Base-by-base conservation (phyloP, 2,797 vertebrate genomes). In the Oreonectes daqikongensis region DNA sequence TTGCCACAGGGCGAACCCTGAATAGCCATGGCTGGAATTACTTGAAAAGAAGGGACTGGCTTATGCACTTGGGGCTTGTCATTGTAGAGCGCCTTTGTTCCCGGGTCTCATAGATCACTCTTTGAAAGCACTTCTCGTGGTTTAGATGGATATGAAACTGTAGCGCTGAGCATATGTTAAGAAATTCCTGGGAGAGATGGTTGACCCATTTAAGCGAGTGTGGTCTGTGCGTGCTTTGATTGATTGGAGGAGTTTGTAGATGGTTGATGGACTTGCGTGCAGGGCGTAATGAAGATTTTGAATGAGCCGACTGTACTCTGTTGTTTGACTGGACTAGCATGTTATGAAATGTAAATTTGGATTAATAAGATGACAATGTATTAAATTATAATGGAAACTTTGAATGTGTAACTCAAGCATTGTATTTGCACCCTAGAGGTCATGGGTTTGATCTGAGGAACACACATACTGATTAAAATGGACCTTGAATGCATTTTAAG, bases 1-100 rank as follows among this genome's bases (percentile, higher is more conserved):
- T 91, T 83, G 93, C 93, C 92, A 93, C 92, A 85, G 93, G 93
- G 93, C 92, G 92, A 91, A 93, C 90, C 88, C 90, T 92, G 91
- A 93, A 93, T 93, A 93, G 93, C 92, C 88, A 26, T 82, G 89
- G 86, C 88, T 91, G 92, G 90, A 92, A 90, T 91, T 88, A 92
- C 90, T 92, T 90, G 90, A 92, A 92, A 91, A 93, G 88, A 81
- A 83, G 87, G 61, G 55, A 85, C 89, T 85, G 87, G 87, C 86
- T 92, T 90, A 91, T 90, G 90, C 79, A 88, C 90, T 90, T 89
- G 87, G 88, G 89, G 88, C 88, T 91, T 92, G 92, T 93, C 93
- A 92, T 90, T 92, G 91, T 93, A 88, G 87, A 84, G 92, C 89
- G 85, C 90, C 92, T 92, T 91, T 89, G 88, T 92, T 92, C 90